Evolutionary conservation across 2,888 invertebrate species (phyloP), one percentile per base, ranked within the genome.

Genomic region (Gymnocheta viridis): DNA sequence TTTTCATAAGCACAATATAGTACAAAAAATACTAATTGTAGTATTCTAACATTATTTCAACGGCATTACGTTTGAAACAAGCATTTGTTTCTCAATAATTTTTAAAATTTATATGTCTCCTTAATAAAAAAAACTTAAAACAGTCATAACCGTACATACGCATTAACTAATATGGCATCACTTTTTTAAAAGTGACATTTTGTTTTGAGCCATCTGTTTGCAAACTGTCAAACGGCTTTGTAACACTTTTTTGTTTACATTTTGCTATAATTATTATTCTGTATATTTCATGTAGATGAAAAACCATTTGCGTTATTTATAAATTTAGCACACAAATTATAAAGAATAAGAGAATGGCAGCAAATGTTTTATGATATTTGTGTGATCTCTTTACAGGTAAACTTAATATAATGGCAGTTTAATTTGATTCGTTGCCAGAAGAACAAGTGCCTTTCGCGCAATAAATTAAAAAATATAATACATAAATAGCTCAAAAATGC

Each of bases 371-470:
- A 24, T 62, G 69, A 79, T 69, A 22, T 44, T 64, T 73, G 69
- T 82, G 73, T 19, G 73, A 76, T 60, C 47, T 60, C 7, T 17
- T 27, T 44, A 81, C 77, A 84, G 84, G 84, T 84, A 84, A 81
- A 69, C 73, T 64, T 73, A 32, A 62, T 77, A 67, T 72, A 80
- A 54, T 49, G 14, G 12, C 22, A 84, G 84, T 81, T 38, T 49
- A 9, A 49, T 64, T 81, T 73, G 47, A 58, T 78, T 51, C 47
- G 29, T 62, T 81, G 81, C 73, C 80, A 83, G 49, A 17, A 56
- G 62, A 72, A 41, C 67, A 81, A 76, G 69, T 76, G 54, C 19
- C 32, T 19, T 66, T 49, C 32, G 27, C 44, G 9, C 22, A 67
- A 58, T 49, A 58, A 41, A 22, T 17, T 29, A 22, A 38, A 35